These are phyloP conservation scores for Hemibagrus guttatus DNA, from an alignment of 2,797 vertebrate species.

Conservation along the genomic window DNA sequence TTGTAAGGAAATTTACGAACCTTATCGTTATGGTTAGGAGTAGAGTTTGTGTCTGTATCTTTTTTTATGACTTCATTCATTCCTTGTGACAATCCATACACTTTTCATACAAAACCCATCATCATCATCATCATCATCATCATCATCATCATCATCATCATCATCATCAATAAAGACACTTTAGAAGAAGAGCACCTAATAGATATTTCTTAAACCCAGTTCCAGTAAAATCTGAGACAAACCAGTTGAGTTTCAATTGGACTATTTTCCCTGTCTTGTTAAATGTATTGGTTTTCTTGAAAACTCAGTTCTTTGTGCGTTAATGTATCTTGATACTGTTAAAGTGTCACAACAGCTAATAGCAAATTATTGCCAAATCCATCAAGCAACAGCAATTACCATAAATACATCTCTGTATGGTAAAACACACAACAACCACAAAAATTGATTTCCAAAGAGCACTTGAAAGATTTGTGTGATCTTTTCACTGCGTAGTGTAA, in stretches of 20 bases:
- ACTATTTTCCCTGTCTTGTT: not conserved
- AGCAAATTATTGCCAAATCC: not conserved
- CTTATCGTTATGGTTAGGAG: not conserved
- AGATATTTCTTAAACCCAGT: not conserved
- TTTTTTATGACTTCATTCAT: not conserved
- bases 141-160: too few species aligned
- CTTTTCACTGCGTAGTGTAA: not conserved
- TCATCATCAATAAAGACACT: not conserved
- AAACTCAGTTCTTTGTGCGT: not conserved
- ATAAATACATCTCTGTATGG: not conserved
- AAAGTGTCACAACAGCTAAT: not conserved
- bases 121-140: too few species aligned
- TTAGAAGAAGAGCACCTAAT: not conserved
- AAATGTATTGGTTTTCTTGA: not conserved
- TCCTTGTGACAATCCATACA: not conserved
- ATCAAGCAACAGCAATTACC: not conserved
- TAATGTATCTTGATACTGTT: not conserved
- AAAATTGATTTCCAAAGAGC: slow-evolving; percentile 1
- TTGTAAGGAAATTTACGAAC: not conserved
- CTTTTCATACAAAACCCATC: not conserved
- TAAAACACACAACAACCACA: not conserved
- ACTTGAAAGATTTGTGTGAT: not conserved
- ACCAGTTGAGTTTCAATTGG: not conserved
- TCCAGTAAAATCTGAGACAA: not conserved
- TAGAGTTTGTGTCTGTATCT: not conserved